A percentile compares a stretch with the other conserved stretches of the same genome.
These are phyloP conservation scores for Chionodraco myersi DNA, from an alignment of 2,113 vertebrate species.

Conservation along the genomic window DNA sequence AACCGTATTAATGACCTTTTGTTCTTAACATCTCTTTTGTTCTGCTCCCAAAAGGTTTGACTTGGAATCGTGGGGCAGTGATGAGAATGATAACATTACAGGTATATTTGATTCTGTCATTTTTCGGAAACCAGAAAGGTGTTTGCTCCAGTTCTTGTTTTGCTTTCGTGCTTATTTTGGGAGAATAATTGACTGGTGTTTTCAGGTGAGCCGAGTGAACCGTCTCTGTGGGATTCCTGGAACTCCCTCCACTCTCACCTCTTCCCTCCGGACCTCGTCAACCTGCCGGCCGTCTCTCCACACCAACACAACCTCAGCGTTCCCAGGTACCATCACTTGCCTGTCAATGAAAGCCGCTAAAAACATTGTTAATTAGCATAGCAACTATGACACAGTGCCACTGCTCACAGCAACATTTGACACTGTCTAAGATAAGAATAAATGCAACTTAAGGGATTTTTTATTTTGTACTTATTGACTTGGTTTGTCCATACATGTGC, in stretches of 20 bases:
- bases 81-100: conserved; percentile 79
- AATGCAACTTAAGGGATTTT: background rate
- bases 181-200: background rate
- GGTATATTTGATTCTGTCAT: conserved; percentile 54
- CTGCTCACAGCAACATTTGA: background rate
- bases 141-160: background rate
- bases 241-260: conserved; percentile 76
- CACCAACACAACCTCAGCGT: conserved; percentile 7
- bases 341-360: background rate
- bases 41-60: conserved; percentile 76
- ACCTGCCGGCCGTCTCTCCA: conserved; percentile 48
- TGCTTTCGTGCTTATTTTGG: background rate
- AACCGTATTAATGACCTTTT: background rate
- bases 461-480: too few relatives aligned
- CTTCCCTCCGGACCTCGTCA: conserved; percentile 78
- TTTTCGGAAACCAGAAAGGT: background rate
- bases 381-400: background rate
- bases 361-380: background rate
- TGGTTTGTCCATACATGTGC: too few relatives aligned
- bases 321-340: conserved; percentile 57
- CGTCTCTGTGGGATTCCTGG: conserved; percentile 74
- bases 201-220: conserved; percentile 72
- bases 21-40: background rate
- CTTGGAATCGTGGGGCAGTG: conserved; percentile 82
- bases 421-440: background rate